Conservation (phyloP, 2,888 invertebrate species). For the Brenthis ino region DNA sequence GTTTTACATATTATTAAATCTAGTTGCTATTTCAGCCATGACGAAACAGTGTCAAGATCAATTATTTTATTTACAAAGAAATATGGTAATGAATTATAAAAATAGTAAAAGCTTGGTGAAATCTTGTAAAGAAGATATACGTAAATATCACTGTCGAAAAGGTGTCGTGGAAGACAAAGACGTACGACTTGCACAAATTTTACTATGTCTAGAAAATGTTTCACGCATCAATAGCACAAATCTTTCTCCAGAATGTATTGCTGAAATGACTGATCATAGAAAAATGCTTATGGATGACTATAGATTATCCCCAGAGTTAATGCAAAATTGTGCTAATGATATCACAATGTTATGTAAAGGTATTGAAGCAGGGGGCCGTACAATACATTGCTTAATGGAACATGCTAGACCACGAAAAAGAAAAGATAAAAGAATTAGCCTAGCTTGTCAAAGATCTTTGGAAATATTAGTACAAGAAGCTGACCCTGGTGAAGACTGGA, state of each 20-base stretch:
- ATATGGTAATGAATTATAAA: constrained; percentile 94
- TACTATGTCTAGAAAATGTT: constrained; percentile 94
- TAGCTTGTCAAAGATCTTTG: constrained; percentile 89
- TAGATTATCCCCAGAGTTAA: constrained; percentile 95
- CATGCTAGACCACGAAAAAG: constrained; percentile 87
- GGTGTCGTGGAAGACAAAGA: constrained; percentile 91
- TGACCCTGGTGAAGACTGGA: constrained; percentile 97
- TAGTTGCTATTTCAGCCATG: constrained; percentile 68
- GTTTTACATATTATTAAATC: neutral
- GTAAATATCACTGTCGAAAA: constrained; percentile 91
- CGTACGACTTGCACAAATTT: constrained; percentile 92
- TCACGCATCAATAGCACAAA: constrained; percentile 87
- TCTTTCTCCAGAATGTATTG: constrained; percentile 89
- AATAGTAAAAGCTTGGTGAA: constrained; percentile 93
- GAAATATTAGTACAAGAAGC: constrained; percentile 91
- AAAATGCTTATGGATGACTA: constrained; percentile 96
- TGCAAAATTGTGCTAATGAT: constrained; percentile 92
- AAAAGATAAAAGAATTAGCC: constrained; percentile 85
- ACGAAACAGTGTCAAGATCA: constrained; percentile 90
- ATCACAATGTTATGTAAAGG: constrained; percentile 89
- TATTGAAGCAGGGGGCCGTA: constrained; percentile 91
- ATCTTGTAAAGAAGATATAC: constrained; percentile 95
- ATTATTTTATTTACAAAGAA: constrained; percentile 91
- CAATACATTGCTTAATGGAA: constrained; percentile 97
- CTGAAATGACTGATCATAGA: constrained; percentile 95